Percentiles rank a stretch among this genome's conserved stretches.
Evolutionary conservation across 2,888 invertebrate species (phyloP).

Genomic region (Noctua janthina): DNA sequence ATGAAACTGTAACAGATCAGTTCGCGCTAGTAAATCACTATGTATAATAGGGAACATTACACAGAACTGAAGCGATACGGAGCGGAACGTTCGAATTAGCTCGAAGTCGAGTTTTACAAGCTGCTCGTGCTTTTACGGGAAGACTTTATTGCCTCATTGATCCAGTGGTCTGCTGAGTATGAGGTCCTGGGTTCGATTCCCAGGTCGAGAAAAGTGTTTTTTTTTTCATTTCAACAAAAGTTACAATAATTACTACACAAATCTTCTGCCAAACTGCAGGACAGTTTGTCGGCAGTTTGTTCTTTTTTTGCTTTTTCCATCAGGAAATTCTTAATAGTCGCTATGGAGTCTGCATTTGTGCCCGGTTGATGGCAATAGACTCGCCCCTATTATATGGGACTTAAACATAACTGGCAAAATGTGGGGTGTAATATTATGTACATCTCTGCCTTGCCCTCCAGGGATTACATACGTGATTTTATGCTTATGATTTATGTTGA

Average conservation of each 20-base stretch:
- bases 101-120: neutral
- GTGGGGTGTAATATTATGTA: neutral
- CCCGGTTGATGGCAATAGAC: neutral
- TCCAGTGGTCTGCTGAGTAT: neutral
- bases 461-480: neutral
- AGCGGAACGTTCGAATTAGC: conserved; percentile 4
- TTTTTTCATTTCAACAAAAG: no score
- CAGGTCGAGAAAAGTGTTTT: neutral
- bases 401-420: neutral
- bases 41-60: conserved; percentile 13
- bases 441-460: neutral
- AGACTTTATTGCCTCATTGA: neutral
- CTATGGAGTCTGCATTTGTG: neutral
- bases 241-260: no score
- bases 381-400: neutral
- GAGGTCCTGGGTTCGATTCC: neutral
- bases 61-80: conserved; percentile 12
- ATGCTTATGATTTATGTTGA: neutral
- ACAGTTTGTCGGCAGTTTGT: no score
- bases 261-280: no score
- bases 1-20: conserved; percentile 54
- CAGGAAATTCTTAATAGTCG: neutral
- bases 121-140: neutral
- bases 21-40: conserved; percentile 44
- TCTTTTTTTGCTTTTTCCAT: neutral